phyloP scores from a whole-genome alignment of 2,113 vertebrate genomes.

The Kryptolebias marmoratus region DNA sequence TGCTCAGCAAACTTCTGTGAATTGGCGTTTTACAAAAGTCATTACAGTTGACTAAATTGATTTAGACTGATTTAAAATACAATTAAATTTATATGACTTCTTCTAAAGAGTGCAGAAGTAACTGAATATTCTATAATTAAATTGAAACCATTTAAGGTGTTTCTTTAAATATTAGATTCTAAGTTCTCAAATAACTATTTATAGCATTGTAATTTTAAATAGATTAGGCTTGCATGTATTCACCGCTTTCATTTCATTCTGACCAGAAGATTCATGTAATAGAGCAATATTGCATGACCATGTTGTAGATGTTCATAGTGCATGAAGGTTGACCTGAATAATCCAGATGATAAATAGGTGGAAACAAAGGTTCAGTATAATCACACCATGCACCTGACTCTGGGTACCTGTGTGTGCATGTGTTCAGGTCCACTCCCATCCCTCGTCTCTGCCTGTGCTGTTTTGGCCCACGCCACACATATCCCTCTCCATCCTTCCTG shows the following conservation, averaged over 20 bases:
- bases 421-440: constrained; percentile 14
- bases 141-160: background rate
- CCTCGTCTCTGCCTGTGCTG: constrained; percentile 11
- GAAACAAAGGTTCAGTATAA: constrained; percentile 59
- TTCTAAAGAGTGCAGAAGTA: background rate
- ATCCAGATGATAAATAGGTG: constrained; percentile 65
- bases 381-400: constrained; percentile 63
- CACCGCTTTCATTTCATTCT: background rate
- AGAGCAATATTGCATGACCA: background rate
- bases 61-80: too few relatives aligned
- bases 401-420: constrained; percentile 20
- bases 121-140: background rate
- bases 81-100: too few relatives aligned
- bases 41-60: too few relatives aligned
- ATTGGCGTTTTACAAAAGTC: too few relatives aligned
- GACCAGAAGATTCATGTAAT: constrained; percentile 4
- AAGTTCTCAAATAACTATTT: too few relatives aligned
- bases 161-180: too few relatives aligned
- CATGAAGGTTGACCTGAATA: constrained; percentile 57
- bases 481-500: constrained; percentile 32
- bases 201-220: too few relatives aligned
- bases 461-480: constrained; percentile 9
- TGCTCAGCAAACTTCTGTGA: too few relatives aligned
- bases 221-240: too few relatives aligned
- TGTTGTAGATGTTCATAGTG: constrained; percentile 11